A percentile compares a stretch with the other conserved stretches of the same genome.
Conservation (phyloP, 1,140 invertebrate genomes). For the Drosophila cardini region DNA sequence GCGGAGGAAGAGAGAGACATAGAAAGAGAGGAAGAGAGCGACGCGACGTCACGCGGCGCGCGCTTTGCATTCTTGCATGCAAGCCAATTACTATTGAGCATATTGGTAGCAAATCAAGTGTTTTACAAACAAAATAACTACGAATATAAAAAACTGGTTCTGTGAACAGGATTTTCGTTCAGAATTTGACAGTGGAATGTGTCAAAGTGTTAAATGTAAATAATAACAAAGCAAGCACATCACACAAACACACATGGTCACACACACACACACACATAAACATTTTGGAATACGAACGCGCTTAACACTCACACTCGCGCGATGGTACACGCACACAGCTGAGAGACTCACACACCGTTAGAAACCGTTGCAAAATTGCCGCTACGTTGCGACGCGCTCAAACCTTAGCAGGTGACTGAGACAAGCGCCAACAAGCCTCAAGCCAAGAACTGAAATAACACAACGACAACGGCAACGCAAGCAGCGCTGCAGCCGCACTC, state of each 20-base stretch:
- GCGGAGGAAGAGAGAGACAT: not conserved
- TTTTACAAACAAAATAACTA: conserved; percentile 11
- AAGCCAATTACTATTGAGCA: conserved; percentile 47
- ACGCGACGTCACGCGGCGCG: conserved; percentile 71
- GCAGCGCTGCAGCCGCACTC: conserved; percentile 27
- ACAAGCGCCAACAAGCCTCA: conserved; percentile 52
- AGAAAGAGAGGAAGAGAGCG: not conserved
- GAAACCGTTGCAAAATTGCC: conserved; percentile 53
- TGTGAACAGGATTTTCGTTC: conserved; percentile 46
- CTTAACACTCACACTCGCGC: conserved; percentile 51
- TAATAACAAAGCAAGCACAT: conserved; percentile 54
- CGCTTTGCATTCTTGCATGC: conserved; percentile 65
- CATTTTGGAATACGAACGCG: conserved; percentile 5
- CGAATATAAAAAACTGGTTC: conserved; percentile 53
- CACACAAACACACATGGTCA: conserved; percentile 38
- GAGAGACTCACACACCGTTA: conserved; percentile 30
- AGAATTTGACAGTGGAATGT: conserved; percentile 6
- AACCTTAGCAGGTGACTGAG: conserved; percentile 72
- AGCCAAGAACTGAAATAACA: conserved; percentile 59
- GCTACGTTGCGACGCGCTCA: conserved; percentile 67
- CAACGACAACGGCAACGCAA: conserved; percentile 37
- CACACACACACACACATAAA: conserved; percentile 34
- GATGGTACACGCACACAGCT: conserved; percentile 13
- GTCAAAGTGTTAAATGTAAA: conserved; percentile 52
- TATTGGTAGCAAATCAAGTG: conserved; percentile 44